Percentiles rank a stretch among this genome's conserved stretches.
These are phyloP conservation scores for Saturnia japonica DNA, from an alignment of 2,888 invertebrate genomes.

Conservation along the genomic window DNA sequence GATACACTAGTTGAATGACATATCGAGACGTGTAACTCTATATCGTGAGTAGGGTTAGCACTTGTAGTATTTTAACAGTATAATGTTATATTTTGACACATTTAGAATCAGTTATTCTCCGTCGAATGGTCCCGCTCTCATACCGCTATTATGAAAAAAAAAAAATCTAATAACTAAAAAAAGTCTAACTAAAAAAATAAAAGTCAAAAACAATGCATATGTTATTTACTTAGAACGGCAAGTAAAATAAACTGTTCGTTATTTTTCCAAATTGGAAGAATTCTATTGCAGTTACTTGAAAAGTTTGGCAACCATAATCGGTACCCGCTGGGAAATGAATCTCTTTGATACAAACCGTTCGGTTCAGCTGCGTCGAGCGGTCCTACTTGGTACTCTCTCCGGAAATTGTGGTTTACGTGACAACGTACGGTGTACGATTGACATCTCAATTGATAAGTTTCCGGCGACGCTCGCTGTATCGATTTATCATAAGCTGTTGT, in stretches of 20 bases:
- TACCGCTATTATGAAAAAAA: too few relatives aligned
- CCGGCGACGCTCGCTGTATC: slow-evolving; percentile 38
- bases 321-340: slow-evolving; percentile 35
- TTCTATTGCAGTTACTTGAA: neutral
- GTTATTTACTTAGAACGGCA: neutral
- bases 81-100: neutral
- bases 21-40: slow-evolving; percentile 45
- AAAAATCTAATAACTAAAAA: too few relatives aligned
- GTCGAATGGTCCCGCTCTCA: too few relatives aligned
- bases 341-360: slow-evolving; percentile 47
- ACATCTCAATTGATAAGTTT: slow-evolving; percentile 51
- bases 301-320: neutral
- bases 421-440: slow-evolving; percentile 44
- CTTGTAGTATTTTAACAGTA: neutral
- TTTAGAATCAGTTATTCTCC: too few relatives aligned
- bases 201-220: neutral
- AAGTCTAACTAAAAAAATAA: too few relatives aligned
- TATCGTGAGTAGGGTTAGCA: neutral
- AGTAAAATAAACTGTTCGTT: neutral
- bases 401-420: slow-evolving; percentile 54
- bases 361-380: slow-evolving; percentile 28
- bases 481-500: neutral
- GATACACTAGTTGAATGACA: slow-evolving; percentile 50
- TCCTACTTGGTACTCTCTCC: slow-evolving; percentile 39
- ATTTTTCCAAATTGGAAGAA: neutral